phyloP scores from a whole-genome alignment of 2,888 invertebrate genomes.

The Tryphoninae sp. region DNA sequence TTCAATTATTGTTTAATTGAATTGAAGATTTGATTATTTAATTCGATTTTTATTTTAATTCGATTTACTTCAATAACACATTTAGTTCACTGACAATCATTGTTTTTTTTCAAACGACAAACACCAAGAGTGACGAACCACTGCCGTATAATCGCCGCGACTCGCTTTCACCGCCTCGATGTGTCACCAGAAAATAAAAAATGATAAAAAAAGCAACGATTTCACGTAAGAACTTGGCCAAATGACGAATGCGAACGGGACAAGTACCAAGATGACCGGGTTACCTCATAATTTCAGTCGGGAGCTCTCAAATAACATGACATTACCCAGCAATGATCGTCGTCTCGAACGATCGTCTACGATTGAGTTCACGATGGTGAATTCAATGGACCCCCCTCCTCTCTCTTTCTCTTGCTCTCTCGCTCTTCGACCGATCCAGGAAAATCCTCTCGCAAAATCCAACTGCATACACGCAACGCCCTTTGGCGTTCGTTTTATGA shows the following conservation, averaged over 20 bases:
- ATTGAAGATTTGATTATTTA: too few relatives aligned
- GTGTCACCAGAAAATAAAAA: constrained; percentile 26
- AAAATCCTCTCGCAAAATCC: constrained; percentile 22
- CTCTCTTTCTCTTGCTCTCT: neutral
- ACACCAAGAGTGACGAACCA: constrained; percentile 17
- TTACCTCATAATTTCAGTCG: constrained; percentile 72
- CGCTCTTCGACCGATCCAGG: constrained; percentile 7
- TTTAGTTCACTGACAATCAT: too few relatives aligned
- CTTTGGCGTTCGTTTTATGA: constrained; percentile 30
- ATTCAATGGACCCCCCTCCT: constrained; percentile 43
- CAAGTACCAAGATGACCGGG: constrained; percentile 65
- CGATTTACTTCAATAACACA: too few relatives aligned
- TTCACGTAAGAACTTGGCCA: constrained; percentile 29
- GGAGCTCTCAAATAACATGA: constrained; percentile 67
- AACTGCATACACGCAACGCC: constrained; percentile 12
- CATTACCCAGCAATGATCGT: constrained; percentile 65
- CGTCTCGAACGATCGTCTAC: constrained; percentile 43
- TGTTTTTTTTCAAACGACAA: too few relatives aligned
- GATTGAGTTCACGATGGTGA: constrained; percentile 58
- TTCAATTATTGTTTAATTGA: too few relatives aligned
- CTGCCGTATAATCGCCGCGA: constrained; percentile 38
- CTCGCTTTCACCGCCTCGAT: constrained; percentile 43
- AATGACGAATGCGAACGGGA: constrained; percentile 4
- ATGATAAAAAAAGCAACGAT: constrained; percentile 26
- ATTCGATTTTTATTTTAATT: too few relatives aligned